Conservation (phyloP, 30 jellyfish, hydroid and myxozoan genomes). For the Rhopilema esculentum region DNA sequence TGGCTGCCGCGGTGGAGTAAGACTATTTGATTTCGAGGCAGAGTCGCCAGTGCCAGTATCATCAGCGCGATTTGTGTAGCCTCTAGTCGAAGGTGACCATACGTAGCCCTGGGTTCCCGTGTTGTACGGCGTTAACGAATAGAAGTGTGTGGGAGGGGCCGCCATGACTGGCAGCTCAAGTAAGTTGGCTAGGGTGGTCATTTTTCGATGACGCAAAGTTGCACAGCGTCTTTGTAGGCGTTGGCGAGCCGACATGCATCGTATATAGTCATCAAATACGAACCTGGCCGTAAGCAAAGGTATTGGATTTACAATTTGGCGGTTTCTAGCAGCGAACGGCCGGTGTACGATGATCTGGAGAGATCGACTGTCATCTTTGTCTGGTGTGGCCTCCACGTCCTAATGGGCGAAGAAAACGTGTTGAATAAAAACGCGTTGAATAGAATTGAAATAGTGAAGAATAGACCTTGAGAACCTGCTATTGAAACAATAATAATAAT, state of each 20-base stretch:
- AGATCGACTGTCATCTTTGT: constrained; percentile 94
- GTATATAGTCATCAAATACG: constrained; percentile 93
- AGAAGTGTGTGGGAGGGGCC: constrained; percentile 90
- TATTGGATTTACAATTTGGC: constrained; percentile 80
- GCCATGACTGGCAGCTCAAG: constrained; percentile 95
- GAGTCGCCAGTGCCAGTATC: constrained; percentile 31
- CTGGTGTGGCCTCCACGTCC: constrained; percentile 99
- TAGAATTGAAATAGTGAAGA: background rate
- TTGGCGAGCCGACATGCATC: constrained; percentile 99
- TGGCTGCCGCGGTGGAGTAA: constrained; percentile 34
- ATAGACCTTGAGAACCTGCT: too few relatives aligned
- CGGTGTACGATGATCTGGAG: constrained; percentile 90
- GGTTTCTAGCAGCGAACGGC: constrained; percentile 88
- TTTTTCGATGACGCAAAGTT: constrained; percentile 85
- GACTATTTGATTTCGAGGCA: constrained; percentile 32
- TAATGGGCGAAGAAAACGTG: background rate
- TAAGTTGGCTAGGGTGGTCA: constrained; percentile 81
- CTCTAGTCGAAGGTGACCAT: constrained; percentile 94
- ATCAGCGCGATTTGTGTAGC: constrained; percentile 65
- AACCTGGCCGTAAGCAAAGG: constrained; percentile 89
- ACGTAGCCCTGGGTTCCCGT: constrained; percentile 70
- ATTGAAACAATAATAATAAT: too few relatives aligned
- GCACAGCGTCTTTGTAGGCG: constrained; percentile 92
- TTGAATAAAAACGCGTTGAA: background rate
- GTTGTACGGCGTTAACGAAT: constrained; percentile 81